Evolutionary conservation across 2,888 invertebrate species (phyloP), one percentile per base, ranked within the genome.

Genomic region (Isoperla grammatica): DNA sequence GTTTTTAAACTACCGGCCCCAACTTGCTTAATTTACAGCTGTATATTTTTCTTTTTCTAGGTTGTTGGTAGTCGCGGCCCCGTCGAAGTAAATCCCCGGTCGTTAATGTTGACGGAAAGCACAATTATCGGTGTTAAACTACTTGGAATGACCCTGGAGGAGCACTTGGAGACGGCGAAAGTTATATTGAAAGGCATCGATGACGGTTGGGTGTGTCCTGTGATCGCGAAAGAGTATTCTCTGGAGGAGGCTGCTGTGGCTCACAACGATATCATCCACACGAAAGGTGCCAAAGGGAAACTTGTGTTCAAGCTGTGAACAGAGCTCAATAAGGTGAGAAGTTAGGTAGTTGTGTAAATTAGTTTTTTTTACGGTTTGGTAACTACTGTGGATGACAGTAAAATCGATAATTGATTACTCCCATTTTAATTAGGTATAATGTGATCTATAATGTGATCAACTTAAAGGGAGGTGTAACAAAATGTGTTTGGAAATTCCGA

Each of bases 61-160:
- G 68, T 79, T 19, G 72, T 79, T 58, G 79, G 79, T 12, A 73
- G 72, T 62, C 68, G 77, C 29, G 77, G 76, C 1, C 64, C 68
- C n/a, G 69, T 74, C 5, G 70, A 70, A 43, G 70, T 78, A 59
- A 72, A 74, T 64, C 75, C 77, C 1, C 67, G 76, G 20, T 67
- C 68, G 20, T 65, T 76, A 43, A 76, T 77, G 73, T 63, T 65
- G 2, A 71, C 70, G 9, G 77, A 77, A 65, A 68, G 71, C n/a
- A 62, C 67, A n/a, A 69, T 76, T 11, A 67, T 69, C 35, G 76
- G 76, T 37, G 69, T 72, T 42, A 69, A 68, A 29, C 65, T 74
- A 15, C 58, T 65, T 22, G 60, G 60, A 5, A 64, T 62, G 29
- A 67, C 65, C 5, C 67, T 76, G 77, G 71, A 69, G 23, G 77